Evolutionary conservation across 2,888 invertebrate species (phyloP), one percentile per base, ranked within the genome.

Genomic region (Oligia fasciuncula): DNA sequence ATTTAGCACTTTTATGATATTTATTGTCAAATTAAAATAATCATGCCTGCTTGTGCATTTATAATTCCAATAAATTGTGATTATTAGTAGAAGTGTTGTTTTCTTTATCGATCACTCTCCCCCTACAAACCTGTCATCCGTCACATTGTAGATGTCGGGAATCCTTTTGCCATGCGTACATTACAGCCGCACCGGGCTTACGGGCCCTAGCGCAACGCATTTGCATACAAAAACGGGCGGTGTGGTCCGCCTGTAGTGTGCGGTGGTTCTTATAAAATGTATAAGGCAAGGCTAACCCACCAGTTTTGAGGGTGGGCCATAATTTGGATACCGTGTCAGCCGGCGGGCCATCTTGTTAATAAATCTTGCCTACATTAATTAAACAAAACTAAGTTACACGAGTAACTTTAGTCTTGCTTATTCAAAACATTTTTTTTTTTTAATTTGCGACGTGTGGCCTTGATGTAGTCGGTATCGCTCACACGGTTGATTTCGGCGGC

Each of bases 31-130:
- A 93, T 91, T 91, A 92, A 90, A 94, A 94, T 94, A 94, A 94
- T 94, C 92, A 95, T 95, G 95, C 94, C 93, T 94, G 90, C 96
- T 96, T 96, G 91, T 94, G 96, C 95, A 94, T 96, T 95, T 96
- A 95, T 95, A 94, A 96, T 96, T 96, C 95, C 95, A 96, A 92
- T 96, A 96, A 96, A 97, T 93, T 95, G 94, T 96, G 94, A 97
- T 96, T 96, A 96, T 93, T 95, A 96, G 93, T 94, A 92, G 87
- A 87, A 77, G 63, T 54, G 67, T 82, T 84, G 88, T 91, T 89
- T 87, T 77, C 8, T 93, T 93, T 91, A 88, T 85, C 88, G 79
- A 57, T 80, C 57, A 76, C 71, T 75, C 69, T 63, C 8, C 17
- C 54, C 14, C 8, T 75, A 67, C 67, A 57, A 43, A 40, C 13